phyloP scores from a whole-genome alignment of 2,888 invertebrate species.

The Macaria liturata region DNA sequence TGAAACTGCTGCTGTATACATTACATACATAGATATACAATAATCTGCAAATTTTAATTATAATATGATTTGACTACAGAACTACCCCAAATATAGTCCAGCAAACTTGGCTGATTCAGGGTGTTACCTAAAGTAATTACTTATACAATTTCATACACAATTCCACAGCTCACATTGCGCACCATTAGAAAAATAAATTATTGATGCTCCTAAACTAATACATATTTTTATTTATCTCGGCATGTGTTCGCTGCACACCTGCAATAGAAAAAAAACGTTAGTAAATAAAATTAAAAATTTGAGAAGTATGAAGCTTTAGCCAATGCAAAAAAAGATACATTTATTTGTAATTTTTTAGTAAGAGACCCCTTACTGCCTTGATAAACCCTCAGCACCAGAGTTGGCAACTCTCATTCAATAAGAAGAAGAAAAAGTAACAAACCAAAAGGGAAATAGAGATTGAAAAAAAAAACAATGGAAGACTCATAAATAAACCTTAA shows the following conservation, averaged over 20 bases:
- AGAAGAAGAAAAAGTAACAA: too few species aligned
- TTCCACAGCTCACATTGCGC: constrained; percentile 81
- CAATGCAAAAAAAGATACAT: too few species aligned
- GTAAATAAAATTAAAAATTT: not conserved
- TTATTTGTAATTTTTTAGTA: too few species aligned
- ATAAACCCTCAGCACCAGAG: too few species aligned
- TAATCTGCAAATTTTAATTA: constrained; percentile 61
- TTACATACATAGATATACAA: constrained; percentile 55
- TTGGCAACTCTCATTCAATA: too few species aligned
- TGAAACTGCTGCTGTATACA: constrained; percentile 56
- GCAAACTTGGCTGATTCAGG: constrained; percentile 64
- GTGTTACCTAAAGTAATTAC: constrained; percentile 64
- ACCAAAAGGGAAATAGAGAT: too few species aligned
- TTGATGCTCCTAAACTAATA: constrained; percentile 76
- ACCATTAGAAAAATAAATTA: constrained; percentile 83
- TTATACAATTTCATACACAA: constrained; percentile 71
- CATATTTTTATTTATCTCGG: constrained; percentile 74
- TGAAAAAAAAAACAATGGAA: too few species aligned
- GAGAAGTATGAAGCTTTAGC: too few species aligned
- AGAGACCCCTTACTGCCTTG: too few species aligned
- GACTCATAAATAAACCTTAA: too few species aligned
- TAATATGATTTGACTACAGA: constrained; percentile 78
- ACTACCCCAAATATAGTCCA: constrained; percentile 72
- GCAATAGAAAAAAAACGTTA: constrained; percentile 44
- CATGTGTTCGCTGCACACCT: constrained; percentile 82